phyloP scores from a whole-genome alignment of 1,140 invertebrate genomes.

The Drosophila erecta region DNA sequence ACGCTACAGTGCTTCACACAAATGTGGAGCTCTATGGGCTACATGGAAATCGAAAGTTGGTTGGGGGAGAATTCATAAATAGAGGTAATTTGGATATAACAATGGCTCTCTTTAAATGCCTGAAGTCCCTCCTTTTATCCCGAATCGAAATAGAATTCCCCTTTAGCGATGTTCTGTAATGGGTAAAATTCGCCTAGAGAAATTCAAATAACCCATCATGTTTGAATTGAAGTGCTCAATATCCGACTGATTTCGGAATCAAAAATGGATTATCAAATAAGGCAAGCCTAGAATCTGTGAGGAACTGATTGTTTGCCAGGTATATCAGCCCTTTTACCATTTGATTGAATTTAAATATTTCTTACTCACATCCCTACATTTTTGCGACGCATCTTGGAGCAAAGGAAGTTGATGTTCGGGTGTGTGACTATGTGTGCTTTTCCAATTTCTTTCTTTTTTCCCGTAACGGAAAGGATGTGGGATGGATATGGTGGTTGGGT shows the following conservation, averaged over 20 bases:
- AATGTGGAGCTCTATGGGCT: neutral
- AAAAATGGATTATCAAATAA: conserved; percentile 14
- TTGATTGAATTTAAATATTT: conserved; percentile 40
- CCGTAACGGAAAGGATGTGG: neutral
- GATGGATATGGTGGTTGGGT: neutral
- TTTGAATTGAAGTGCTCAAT: neutral
- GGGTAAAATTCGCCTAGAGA: neutral
- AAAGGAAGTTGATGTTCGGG: conserved; percentile 16
- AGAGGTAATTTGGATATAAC: no score
- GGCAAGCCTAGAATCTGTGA: conserved; percentile 17
- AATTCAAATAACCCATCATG: neutral
- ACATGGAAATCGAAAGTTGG: no score
- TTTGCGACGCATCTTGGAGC: conserved; percentile 7
- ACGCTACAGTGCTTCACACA: conserved; percentile 1
- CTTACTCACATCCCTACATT: conserved; percentile 1
- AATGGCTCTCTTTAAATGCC: no score
- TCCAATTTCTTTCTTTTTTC: neutral
- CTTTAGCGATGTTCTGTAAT: neutral
- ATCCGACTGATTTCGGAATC: neutral
- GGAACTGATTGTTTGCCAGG: conserved; percentile 1
- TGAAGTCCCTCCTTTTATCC: no score
- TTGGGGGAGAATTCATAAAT: neutral
- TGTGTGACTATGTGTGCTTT: conserved; percentile 5
- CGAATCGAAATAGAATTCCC: neutral
- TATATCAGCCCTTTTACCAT: neutral